Percentiles rank a stretch among this genome's conserved stretches.
Conservation (phyloP, 2,888 invertebrate species). For the Luffia ferchaultella region DNA sequence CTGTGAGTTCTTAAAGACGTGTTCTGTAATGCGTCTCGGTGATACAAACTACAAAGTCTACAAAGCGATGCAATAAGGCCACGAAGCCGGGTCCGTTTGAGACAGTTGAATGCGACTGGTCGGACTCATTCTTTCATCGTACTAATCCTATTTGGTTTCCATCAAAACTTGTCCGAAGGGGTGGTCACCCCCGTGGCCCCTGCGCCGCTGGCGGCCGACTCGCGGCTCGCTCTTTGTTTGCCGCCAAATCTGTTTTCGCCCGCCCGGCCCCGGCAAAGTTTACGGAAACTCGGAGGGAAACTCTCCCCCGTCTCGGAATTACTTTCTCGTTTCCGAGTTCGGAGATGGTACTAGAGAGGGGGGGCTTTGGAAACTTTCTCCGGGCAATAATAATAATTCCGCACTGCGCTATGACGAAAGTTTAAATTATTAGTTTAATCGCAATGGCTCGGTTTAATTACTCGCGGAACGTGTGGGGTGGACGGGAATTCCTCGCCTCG, state of each 20-base stretch:
- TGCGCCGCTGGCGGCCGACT: slow-evolving; percentile 14
- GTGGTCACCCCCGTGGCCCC: slow-evolving; percentile 26
- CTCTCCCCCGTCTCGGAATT: slow-evolving; percentile 37
- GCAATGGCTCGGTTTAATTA: slow-evolving; percentile 53
- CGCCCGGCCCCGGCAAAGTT: slow-evolving; percentile 42
- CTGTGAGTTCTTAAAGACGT: too few species aligned
- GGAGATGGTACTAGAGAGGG: not conserved
- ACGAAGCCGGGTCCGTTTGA: too few species aligned
- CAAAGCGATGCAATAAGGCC: too few species aligned
- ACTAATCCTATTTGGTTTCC: slow-evolving; percentile 62
- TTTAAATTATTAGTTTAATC: slow-evolving; percentile 64
- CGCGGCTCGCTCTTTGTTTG: slow-evolving; percentile 39
- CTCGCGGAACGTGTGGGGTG: slow-evolving; percentile 17
- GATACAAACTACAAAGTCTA: too few species aligned
- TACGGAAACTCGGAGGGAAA: slow-evolving; percentile 22
- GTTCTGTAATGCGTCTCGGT: too few species aligned
- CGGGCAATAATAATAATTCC: slow-evolving; percentile 57
- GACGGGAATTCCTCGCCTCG: not conserved
- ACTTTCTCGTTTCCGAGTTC: slow-evolving; percentile 46
- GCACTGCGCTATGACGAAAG: slow-evolving; percentile 51
- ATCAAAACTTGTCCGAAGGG: slow-evolving; percentile 57
- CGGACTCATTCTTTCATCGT: slow-evolving; percentile 45
- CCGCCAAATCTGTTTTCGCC: slow-evolving; percentile 59
- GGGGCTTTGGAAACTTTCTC: slow-evolving; percentile 37
- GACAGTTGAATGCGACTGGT: not conserved